Conservation (phyloP, 1,140 invertebrate species). For the Sitobion miscanthi region DNA sequence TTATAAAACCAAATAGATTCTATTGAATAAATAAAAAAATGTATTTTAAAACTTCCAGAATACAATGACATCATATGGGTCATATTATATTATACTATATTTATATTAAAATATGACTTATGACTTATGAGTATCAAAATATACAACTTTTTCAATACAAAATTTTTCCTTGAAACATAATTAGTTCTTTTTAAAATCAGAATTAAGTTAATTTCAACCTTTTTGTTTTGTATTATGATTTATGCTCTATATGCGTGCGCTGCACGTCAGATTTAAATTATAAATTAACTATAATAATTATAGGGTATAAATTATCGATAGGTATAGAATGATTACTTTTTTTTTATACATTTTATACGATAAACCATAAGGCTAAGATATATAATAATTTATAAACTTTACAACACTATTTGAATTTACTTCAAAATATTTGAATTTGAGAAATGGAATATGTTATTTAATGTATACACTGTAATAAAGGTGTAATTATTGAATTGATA, state of each 20-base stretch:
- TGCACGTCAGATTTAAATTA: not conserved
- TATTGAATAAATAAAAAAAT: not conserved
- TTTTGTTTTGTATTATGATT: not conserved
- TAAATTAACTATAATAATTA: not conserved
- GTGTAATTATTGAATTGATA: constrained; percentile 17
- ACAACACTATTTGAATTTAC: not conserved
- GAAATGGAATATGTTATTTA: not conserved
- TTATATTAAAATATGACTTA: too few species aligned
- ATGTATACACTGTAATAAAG: not conserved
- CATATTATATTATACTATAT: not conserved
- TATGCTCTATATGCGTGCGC: not conserved
- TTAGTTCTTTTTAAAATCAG: not conserved
- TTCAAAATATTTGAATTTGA: not conserved
- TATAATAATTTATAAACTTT: not conserved
- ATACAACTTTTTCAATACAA: not conserved
- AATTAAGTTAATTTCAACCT: not conserved
- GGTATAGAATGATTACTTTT: not conserved
- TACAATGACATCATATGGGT: not conserved
- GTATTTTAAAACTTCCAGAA: not conserved
- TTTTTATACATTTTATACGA: not conserved
- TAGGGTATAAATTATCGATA: not conserved
- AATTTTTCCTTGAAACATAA: not conserved
- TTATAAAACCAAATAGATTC: not conserved
- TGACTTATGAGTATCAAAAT: not conserved
- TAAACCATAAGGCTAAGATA: not conserved